Evolutionary conservation across 2,888 invertebrate species (phyloP), one percentile per base, ranked within the genome.

Genomic region (Epiblema foenella): DNA sequence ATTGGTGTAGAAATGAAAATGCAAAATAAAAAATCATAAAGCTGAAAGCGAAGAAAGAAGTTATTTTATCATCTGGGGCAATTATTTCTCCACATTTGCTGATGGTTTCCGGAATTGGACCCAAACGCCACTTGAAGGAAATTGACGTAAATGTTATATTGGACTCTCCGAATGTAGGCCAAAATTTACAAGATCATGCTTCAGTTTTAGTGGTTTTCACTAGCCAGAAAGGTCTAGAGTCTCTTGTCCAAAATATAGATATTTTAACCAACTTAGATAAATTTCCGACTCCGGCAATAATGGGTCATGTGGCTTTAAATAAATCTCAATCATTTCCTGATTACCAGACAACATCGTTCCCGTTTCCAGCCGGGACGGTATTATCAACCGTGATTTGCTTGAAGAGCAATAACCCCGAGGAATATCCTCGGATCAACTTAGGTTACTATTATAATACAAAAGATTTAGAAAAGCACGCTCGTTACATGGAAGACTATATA

Each of bases 51-150:
- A 64, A 11, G 15, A 71, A 73, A 46, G 73, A 73, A 66, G 65
- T 73, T 0, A 71, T 74, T 24, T 20, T 73, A 39, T 69, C 69
- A 17, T 69, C 73, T 20, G 73, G 73, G n/a, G 51, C 69, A 1
- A 69, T 68, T 29, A 58, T 59, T 20, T 62, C 56, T 9, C 71
- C 71, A 11, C 64, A 71, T 52, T n/a, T 73, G 17, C 24, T 73
- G 20, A 73, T 73, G 73, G 20, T 71, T 3, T 73, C 73, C 39
- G 73, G 73, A 7, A 54, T 73, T 49, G 73, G 73, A 24, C 73
- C 73, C 10, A 56, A 56, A 51, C 33, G 57, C 12, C 70, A 74
- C 15, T 71, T 71, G 17, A 17, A 24, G 37, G 57, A 68, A 56
- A 73, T 42, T 5, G 42, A 54, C 12, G 57, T 73, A 9, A 1